A percentile compares a stretch with the other conserved stretches of the same genome.
Evolutionary conservation across 2,797 vertebrate species (phyloP).

Genomic region (Parotocinclus haroldoi): DNA sequence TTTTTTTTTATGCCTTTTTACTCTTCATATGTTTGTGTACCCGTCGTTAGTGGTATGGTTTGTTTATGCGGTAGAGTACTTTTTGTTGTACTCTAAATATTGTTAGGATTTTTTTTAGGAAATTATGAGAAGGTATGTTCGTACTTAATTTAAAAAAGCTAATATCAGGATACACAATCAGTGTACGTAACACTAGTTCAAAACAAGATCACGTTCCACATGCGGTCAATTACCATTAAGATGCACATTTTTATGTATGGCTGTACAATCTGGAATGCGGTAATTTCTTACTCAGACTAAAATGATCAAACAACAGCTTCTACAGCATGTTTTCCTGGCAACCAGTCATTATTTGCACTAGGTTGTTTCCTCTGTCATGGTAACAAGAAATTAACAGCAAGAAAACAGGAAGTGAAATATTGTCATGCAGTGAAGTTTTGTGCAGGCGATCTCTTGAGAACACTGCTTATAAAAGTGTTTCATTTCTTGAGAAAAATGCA

Average conservation of each 20-base stretch:
- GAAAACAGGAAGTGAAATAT: constrained; percentile 67
- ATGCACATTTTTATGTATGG: not conserved
- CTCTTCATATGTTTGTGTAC: not conserved
- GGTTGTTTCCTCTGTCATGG: constrained; percentile 60
- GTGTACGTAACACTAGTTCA: constrained; percentile 25
- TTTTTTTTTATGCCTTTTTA: not conserved
- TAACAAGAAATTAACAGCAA: constrained; percentile 55
- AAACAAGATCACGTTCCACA: constrained; percentile 27
- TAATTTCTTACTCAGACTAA: constrained; percentile 33
- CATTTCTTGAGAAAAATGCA: too few relatives aligned
- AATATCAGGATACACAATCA: constrained; percentile 1
- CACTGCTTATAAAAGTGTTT: too few relatives aligned
- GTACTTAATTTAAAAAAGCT: constrained; percentile 4
- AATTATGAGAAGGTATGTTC: constrained; percentile 13
- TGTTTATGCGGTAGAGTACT: not conserved
- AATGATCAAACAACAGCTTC: constrained; percentile 52
- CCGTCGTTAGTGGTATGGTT: not conserved
- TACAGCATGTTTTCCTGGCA: constrained; percentile 61
- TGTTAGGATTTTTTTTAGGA: not conserved
- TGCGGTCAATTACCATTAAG: constrained; percentile 51
- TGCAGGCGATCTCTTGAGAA: too few relatives aligned
- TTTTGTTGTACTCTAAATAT: not conserved
- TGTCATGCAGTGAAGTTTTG: constrained; percentile 34
- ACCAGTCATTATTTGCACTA: constrained; percentile 62
- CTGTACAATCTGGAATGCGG: constrained; percentile 32